Evolutionary conservation across 2,113 vertebrate genomes (phyloP).

Genomic region (Ciconia stormi): DNA sequence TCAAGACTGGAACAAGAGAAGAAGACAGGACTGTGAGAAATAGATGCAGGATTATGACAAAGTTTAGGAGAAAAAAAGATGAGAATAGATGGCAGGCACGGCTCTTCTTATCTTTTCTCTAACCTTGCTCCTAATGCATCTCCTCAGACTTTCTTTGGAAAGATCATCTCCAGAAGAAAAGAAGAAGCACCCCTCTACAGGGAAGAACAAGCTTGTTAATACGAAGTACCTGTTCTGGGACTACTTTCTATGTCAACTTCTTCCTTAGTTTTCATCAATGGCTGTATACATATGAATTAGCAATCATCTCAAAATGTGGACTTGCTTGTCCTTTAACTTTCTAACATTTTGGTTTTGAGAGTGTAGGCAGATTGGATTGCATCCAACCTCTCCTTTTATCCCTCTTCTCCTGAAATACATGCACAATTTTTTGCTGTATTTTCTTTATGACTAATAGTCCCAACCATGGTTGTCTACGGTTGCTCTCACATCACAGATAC

Average conservation of each 20-base stretch:
- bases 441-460: not conserved
- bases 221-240: not conserved
- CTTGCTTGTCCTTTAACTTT: not conserved
- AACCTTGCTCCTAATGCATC: not conserved
- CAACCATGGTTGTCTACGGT: not conserved
- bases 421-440: not conserved
- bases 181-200: not conserved
- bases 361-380: not conserved
- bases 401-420: not conserved
- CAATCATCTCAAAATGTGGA: not conserved
- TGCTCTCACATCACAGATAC: not conserved
- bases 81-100: not conserved
- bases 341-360: not conserved
- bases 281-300: not conserved
- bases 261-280: not conserved
- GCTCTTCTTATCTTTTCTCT: not conserved
- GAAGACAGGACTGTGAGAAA: not conserved
- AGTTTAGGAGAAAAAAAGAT: not conserved
- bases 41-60: not conserved
- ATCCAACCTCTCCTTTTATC: not conserved
- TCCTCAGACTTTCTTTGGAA: not conserved
- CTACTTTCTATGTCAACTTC: not conserved
- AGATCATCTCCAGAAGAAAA: not conserved
- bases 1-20: not conserved
- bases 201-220: not conserved